Conservation (phyloP, 2,113 vertebrate genomes). For the Myiopsitta monachus region DNA sequence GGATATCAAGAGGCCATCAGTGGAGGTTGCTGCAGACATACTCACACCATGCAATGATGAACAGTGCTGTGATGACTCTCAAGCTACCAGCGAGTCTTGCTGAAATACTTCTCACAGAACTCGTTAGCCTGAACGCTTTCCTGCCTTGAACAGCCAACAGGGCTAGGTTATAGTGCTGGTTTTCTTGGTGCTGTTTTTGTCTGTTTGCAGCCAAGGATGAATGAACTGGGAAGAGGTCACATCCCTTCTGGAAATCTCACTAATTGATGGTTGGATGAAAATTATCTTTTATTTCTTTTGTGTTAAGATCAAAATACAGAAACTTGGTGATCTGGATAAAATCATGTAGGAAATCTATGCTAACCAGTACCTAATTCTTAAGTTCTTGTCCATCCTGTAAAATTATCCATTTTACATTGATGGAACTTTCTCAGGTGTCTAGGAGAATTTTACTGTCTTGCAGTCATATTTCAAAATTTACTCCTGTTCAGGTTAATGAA, state of each 20-base stretch:
- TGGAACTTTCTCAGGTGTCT: not conserved
- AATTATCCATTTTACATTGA: not conserved
- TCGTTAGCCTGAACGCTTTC: fast-evolving
- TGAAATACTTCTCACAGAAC: not conserved
- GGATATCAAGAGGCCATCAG: not conserved
- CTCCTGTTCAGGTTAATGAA: slow-evolving; percentile 41
- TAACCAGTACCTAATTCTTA: not conserved
- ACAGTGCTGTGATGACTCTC: not conserved
- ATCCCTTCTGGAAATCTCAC: not conserved
- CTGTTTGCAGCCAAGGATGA: not conserved
- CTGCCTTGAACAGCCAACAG: not conserved
- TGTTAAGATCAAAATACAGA: not conserved
- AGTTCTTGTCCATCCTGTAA: not conserved
- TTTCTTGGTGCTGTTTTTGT: not conserved
- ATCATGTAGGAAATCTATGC: not conserved
- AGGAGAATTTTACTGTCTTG: not conserved
- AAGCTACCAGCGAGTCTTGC: not conserved
- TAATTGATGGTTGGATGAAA: not conserved
- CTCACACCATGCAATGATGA: not conserved
- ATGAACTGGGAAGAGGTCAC: not conserved
- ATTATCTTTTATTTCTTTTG: not conserved
- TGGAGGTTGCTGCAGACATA: fast-evolving
- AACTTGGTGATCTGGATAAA: not conserved
- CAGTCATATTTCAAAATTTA: not conserved
- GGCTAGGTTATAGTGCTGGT: fast-evolving